Conservation (phyloP, 2,888 invertebrate species). For the Acanthopleura granulata region DNA sequence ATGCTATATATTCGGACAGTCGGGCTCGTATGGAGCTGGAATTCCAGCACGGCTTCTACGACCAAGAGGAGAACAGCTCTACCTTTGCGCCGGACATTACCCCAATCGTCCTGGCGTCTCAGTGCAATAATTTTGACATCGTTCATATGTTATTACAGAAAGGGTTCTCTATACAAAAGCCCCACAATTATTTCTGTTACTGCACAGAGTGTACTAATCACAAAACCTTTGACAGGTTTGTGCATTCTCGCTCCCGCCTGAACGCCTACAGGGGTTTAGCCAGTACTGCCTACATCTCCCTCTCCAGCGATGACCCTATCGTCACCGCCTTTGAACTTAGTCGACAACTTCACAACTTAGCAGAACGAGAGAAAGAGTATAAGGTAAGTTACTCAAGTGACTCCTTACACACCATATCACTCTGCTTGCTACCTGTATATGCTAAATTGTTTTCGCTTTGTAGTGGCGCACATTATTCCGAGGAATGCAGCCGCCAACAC, state of each 20-base stretch:
- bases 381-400: constrained; percentile 37
- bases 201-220: constrained; percentile 46
- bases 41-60: constrained; percentile 42
- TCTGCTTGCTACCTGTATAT: too few relatives aligned
- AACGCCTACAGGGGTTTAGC: constrained; percentile 46
- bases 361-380: constrained; percentile 45
- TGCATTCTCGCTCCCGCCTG: constrained; percentile 44
- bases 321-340: constrained; percentile 44
- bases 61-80: constrained; percentile 43
- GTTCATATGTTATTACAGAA: constrained; percentile 46
- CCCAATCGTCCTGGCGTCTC: constrained; percentile 46
- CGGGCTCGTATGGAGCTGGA: constrained; percentile 38
- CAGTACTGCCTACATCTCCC: constrained; percentile 45
- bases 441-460: too few relatives aligned
- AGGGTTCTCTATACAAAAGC: constrained; percentile 40
- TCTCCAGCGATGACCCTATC: constrained; percentile 46
- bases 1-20: constrained; percentile 39
- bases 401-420: too few relatives aligned
- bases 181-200: constrained; percentile 46
- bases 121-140: constrained; percentile 49
- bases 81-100: constrained; percentile 44
- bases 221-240: constrained; percentile 44
- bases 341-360: constrained; percentile 36
- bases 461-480: too few relatives aligned
- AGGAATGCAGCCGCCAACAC: too few relatives aligned